A percentile compares a stretch with the other conserved stretches of the same genome.
phyloP scores from a whole-genome alignment of 2,113 vertebrate species.

The Corythornis cristatus region DNA sequence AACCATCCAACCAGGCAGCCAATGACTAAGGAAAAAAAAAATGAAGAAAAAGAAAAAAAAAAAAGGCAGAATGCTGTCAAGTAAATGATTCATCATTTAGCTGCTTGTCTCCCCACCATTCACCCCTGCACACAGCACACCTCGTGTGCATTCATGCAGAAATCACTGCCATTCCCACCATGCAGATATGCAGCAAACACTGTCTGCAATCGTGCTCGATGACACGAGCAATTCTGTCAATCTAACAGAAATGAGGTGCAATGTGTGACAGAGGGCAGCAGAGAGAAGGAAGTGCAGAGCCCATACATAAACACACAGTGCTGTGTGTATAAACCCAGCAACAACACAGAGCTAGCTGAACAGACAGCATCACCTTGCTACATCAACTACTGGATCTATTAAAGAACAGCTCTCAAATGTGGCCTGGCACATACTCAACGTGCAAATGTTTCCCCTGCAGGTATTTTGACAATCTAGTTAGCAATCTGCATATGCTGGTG shows the following conservation, averaged over 20 bases:
- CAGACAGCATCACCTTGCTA: not conserved
- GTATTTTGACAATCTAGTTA: not conserved
- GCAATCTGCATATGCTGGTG: not conserved
- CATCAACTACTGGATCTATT: not conserved
- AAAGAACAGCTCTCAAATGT: not conserved
- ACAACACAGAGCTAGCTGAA: not conserved
- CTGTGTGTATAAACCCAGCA: not conserved
- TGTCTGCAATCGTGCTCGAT: not conserved
- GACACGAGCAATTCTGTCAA: not conserved
- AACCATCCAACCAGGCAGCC: no score
- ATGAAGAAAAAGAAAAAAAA: no score
- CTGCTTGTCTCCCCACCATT: slow-evolving; percentile 9
- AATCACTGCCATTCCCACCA: not conserved
- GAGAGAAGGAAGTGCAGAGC: not conserved
- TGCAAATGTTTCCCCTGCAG: not conserved
- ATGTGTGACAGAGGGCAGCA: not conserved
- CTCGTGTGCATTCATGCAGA: not conserved
- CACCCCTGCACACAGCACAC: slow-evolving; percentile 38
- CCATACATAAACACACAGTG: not conserved
- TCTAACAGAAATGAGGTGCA: not conserved
- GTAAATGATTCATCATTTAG: slow-evolving; percentile 50
- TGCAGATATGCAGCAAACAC: not conserved
- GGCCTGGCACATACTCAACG: not conserved
- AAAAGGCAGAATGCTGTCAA: slow-evolving; percentile 36
- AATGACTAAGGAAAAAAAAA: not conserved